Conservation (phyloP, 1,140 invertebrate species). For the Belonocnema kinseyi region DNA sequence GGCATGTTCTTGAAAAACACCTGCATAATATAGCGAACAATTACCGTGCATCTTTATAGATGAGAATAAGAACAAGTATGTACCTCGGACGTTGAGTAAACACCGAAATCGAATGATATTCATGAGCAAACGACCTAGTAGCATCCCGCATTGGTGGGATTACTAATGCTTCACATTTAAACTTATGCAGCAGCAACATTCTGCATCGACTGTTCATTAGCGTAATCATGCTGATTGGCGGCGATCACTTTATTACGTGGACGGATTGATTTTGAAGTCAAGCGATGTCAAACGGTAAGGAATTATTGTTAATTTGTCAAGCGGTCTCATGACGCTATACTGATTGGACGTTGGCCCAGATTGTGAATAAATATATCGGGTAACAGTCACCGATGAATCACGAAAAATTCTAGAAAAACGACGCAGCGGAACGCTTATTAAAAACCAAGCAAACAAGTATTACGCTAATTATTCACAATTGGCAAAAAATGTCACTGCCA, state of each 20-base stretch:
- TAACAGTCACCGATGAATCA: constrained; percentile 3
- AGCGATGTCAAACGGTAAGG: constrained; percentile 72
- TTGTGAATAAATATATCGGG: constrained; percentile 52
- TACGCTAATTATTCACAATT: background rate
- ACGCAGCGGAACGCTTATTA: background rate
- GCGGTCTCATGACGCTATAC: constrained; percentile 55
- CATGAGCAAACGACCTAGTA: constrained; percentile 9
- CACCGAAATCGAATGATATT: background rate
- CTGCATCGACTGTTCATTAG: constrained; percentile 68
- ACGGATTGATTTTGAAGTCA: constrained; percentile 74
- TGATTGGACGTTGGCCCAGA: constrained; percentile 62
- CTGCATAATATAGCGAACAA: constrained; percentile 20
- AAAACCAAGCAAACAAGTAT: constrained; percentile 26
- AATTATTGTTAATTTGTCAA: constrained; percentile 71
- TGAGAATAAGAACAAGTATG: no score
- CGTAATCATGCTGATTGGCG: constrained; percentile 69
- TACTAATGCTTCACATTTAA: constrained; percentile 36
- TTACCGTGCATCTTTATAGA: background rate
- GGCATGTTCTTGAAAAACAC: background rate
- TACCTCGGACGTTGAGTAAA: background rate
- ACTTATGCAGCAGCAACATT: constrained; percentile 47
- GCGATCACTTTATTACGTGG: constrained; percentile 72
- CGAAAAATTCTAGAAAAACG: background rate
- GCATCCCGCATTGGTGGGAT: constrained; percentile 1
- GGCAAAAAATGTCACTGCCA: constrained; percentile 8